Base-by-base conservation (phyloP, 2,888 invertebrate species). In the Dendrolimus houi region DNA sequence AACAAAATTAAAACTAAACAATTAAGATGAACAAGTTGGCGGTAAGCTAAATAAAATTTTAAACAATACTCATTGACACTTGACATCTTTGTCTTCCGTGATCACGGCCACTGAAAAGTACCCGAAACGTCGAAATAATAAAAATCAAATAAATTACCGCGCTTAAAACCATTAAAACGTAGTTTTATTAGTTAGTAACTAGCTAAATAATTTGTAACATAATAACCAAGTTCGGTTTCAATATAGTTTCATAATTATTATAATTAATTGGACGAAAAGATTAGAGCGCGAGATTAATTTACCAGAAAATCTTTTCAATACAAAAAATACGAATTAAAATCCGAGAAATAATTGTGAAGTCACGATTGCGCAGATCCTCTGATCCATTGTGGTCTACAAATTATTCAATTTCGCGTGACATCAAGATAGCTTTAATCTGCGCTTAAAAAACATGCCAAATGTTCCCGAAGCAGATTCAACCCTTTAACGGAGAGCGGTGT, bases 371-470 rank as follows among this genome's bases (percentile, higher is more conserved):
- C 47, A 47, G 47, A 47, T 47, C 29, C 64, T 65, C 64, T 60
- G 62, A 64, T 72, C 72, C 63, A 75, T 79, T 79, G 79, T 79
- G 72, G 72, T 68, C 47, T 59, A 66, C 69, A 78, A 83, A 84
- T 83, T 85, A 85, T 85, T 85, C 70, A 88, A 89, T 88, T 87
- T 85, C 67, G 83, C 88, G 77, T 86, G 77, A 79, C 83, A 88
- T 89, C 88, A 70, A 85, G 89, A 90, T 90, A 86, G 64, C 58
- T 76, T 75, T 83, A 84, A 87, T 87, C 86, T 81, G 69, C 60
- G 67, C 29, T 74, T 82, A 76, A 85, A 85, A 80, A 72, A 82
- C 64, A 71, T 69, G 69, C 71, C 76, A 73, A 78, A 72, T 69
- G 68, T 65, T 65, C 69, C 69, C 69, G 74, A 64, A 74, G 73